Conservation (phyloP, 1,140 invertebrate species). For the Carposina sasakii region DNA sequence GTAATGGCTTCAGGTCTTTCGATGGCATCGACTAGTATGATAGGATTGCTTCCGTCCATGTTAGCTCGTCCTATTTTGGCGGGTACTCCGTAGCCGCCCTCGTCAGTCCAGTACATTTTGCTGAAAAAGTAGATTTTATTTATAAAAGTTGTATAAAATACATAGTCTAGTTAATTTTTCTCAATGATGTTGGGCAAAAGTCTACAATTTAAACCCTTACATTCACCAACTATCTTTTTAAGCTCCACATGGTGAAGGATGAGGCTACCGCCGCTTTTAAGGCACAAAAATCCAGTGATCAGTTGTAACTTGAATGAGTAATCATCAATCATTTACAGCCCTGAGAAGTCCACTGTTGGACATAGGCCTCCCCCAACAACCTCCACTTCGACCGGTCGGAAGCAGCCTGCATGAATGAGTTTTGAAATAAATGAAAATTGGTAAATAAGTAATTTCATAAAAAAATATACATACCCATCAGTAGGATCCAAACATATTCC, state of each 20-base stretch:
- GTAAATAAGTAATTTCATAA: too few relatives aligned
- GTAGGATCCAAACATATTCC: conserved; percentile 92
- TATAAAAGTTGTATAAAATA: not conserved
- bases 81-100: conserved; percentile 91
- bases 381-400: too few relatives aligned
- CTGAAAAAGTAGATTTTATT: conserved; percentile 69
- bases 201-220: conserved; percentile 12
- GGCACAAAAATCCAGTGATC: too few relatives aligned
- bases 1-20: conserved; percentile 87
- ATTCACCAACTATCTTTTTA: too few relatives aligned
- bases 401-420: too few relatives aligned
- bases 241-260: too few relatives aligned
- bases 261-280: too few relatives aligned
- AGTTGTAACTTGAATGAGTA: too few relatives aligned
- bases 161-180: not conserved
- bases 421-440: too few relatives aligned
- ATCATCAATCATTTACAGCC: too few relatives aligned
- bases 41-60: conserved; percentile 92
- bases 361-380: too few relatives aligned
- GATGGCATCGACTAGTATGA: conserved; percentile 78
- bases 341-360: too few relatives aligned
- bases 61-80: conserved; percentile 93
- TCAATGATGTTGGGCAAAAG: not conserved
- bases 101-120: conserved; percentile 96
- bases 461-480: conserved; percentile 79